These are phyloP conservation scores for Patella vulgata DNA, from an alignment of 1,140 invertebrate genomes.

Conservation along the genomic window DNA sequence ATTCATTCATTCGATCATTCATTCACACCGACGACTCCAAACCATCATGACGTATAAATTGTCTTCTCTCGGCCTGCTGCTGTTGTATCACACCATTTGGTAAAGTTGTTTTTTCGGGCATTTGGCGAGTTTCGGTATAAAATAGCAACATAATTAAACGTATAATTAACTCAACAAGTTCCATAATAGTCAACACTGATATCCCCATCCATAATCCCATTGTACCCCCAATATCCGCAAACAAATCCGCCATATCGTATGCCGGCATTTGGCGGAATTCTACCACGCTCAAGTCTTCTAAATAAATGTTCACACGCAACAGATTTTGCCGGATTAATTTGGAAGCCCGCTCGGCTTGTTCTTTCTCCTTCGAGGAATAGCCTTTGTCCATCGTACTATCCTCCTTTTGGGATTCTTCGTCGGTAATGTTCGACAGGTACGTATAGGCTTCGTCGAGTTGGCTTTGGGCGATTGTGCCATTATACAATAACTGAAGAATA, in stretches of 20 bases:
- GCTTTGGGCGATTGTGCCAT: conserved; percentile 31
- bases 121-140: conserved; percentile 43
- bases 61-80: conserved; percentile 11
- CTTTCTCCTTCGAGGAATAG: conserved; percentile 27
- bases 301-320: conserved; percentile 56
- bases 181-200: conserved; percentile 61
- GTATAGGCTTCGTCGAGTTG: conserved; percentile 50
- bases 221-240: conserved; percentile 61
- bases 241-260: conserved; percentile 58
- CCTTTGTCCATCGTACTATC: conserved; percentile 29
- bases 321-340: conserved; percentile 58
- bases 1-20: too few species aligned
- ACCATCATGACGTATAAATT: neutral
- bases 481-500: conserved; percentile 44
- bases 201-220: conserved; percentile 63
- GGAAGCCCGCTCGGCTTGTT: conserved; percentile 42
- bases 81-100: conserved; percentile 20
- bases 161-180: conserved; percentile 55
- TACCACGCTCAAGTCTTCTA: conserved; percentile 57
- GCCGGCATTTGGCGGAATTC: conserved; percentile 59
- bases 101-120: conserved; percentile 5
- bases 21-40: neutral
- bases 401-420: conserved; percentile 20
- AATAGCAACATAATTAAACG: conserved; percentile 49
- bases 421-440: conserved; percentile 22